Conservation (phyloP, 2,113 vertebrate species). For the Vombatus ursinus region DNA sequence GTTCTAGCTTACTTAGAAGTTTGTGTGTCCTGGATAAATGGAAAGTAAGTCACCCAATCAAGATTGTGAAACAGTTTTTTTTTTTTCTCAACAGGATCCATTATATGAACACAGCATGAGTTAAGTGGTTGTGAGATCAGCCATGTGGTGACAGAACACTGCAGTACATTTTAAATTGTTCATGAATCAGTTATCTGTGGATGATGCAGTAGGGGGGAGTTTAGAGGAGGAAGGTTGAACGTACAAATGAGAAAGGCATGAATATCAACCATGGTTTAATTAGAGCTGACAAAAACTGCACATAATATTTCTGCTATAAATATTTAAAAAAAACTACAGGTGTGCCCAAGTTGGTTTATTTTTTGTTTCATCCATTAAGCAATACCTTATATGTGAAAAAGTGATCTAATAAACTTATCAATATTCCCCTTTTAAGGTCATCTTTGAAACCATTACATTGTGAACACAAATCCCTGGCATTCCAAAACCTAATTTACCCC, state of each 20-base stretch:
- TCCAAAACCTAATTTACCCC: not conserved
- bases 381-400: conserved; percentile 2
- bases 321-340: not conserved
- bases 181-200: conserved; percentile 31
- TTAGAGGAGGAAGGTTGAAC: not conserved
- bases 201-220: not conserved
- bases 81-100: conserved; percentile 59
- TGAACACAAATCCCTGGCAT: not conserved
- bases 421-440: not conserved
- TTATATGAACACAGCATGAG: conserved; percentile 52
- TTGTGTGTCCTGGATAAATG: conserved; percentile 56
- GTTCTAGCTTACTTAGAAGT: conserved; percentile 46
- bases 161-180: conserved; percentile 46
- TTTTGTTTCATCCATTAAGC: conserved; percentile 34
- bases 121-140: not conserved
- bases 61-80: conserved; percentile 49
- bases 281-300: conserved; percentile 28
- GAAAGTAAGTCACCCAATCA: conserved; percentile 59
- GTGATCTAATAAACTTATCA: not conserved
- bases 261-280: conserved; percentile 58
- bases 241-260: conserved; percentile 58
- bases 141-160: not conserved
- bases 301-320: not conserved
- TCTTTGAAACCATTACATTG: conserved; percentile 14
- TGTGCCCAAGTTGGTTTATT: conserved; percentile 1